Conservation (phyloP, 1,140 invertebrate species). For the Vanessa tameamea region DNA sequence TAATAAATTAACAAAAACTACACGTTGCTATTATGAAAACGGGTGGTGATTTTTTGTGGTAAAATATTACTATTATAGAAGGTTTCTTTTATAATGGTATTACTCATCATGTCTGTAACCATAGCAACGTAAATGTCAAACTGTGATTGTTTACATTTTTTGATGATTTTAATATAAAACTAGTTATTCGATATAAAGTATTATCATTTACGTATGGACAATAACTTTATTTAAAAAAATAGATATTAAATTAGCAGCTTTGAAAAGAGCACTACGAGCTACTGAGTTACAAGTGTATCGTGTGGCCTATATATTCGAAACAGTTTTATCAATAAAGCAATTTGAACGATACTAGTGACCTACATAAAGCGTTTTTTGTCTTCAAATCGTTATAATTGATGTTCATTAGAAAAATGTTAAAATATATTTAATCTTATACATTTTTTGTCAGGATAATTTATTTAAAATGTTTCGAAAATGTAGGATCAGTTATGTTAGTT, state of each 20-base stretch:
- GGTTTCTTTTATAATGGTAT: constrained; percentile 10
- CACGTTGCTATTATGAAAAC: background rate
- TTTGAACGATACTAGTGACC: constrained; percentile 30
- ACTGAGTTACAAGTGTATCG: background rate
- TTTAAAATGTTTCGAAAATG: constrained; percentile 8
- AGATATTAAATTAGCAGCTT: no score
- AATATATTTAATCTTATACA: no score
- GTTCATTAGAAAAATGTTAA: no score
- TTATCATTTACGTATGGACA: no score
- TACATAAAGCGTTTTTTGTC: constrained; percentile 18
- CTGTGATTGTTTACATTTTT: constrained; percentile 25
- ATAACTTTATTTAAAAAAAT: no score
- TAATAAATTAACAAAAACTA: no score
- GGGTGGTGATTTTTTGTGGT: background rate
- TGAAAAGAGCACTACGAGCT: no score
- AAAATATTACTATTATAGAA: background rate
- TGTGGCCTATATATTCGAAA: constrained; percentile 28
- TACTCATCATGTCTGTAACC: constrained; percentile 7
- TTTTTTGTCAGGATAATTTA: background rate
- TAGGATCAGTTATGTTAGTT: constrained; percentile 32
- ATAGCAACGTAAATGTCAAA: constrained; percentile 32
- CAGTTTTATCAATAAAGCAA: constrained; percentile 41
- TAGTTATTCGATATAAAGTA: no score
- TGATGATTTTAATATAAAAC: background rate
- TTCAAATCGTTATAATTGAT: background rate